Evolutionary conservation across 2,888 invertebrate species (phyloP), one percentile per base, ranked within the genome.

Genomic region (Phalera bucephala): DNA sequence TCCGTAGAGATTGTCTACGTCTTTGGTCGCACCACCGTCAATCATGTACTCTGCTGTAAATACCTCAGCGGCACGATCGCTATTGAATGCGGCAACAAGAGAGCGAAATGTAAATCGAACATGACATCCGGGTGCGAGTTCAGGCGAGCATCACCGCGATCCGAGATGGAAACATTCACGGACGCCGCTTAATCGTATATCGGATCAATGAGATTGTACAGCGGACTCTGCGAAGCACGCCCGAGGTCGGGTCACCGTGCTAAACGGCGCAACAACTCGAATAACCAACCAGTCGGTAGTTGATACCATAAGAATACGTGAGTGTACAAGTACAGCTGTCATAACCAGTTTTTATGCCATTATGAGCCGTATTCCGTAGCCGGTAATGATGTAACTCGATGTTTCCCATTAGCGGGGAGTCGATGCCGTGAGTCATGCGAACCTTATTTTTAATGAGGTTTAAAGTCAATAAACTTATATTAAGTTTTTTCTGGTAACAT

Each of bases 41-140:
- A 75, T 80, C 80, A 75, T 67, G 62, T 63, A 58, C 55, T 53
- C 63, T 51, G 58, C 64, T 56, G 61, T 53, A 55, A 71, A 64
- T 65, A 62, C 51, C 46, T 57, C 49, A 38, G 49, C 50, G 50
- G 70, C 78, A 78, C 77, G 79, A 79, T 58, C 61, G 59, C 67
- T 61, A 71, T 76, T 72, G 63, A 75, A 75, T 66, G 69, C 64
- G 57, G 71, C 64, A 73, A 72, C 69, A 64, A 78, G 72, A 75
- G 74, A 71, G 66, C 77, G 56, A 75, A 80, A 80, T 76, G 73
- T 73, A 75, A 79, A 80, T 72, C 70, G 62, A 76, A 82, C 79
- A 81, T 78, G 83, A 83, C 84, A 85, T 86, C 85, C 84, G 84
- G 85, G 81, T 82, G 84, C 76, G 70, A 78, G 82, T 79, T 83